A percentile compares a stretch with the other conserved stretches of the same genome.
Evolutionary conservation across 2,797 vertebrate species (phyloP).

Genomic region (Sebastes nivosus): DNA sequence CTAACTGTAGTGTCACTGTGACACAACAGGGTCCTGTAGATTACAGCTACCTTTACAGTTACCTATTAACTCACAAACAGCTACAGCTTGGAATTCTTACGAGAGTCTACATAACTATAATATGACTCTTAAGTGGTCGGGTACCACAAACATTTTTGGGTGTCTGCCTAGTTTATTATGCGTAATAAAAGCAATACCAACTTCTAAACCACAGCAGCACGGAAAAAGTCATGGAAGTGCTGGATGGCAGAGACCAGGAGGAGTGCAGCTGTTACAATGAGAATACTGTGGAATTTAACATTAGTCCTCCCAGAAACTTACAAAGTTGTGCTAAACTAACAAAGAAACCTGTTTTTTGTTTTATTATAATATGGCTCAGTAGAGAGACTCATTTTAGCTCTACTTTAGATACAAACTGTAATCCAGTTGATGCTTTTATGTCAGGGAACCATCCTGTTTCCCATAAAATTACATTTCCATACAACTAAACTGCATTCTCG

Average conservation of each 20-base stretch:
- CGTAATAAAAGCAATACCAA: slow-evolving; percentile 42
- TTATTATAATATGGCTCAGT: not conserved
- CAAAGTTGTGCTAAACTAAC: not conserved
- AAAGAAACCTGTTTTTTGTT: not conserved
- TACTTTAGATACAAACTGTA: not conserved
- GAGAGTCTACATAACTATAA: slow-evolving; percentile 15
- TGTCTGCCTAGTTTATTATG: slow-evolving; percentile 47
- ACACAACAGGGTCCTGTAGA: not conserved
- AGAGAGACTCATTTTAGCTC: not conserved
- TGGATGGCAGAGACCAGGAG: slow-evolving; percentile 3
- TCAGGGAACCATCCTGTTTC: not conserved
- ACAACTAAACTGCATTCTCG: no score
- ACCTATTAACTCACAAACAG: slow-evolving; percentile 8
- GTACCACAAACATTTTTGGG: slow-evolving; percentile 36
- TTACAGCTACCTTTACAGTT: slow-evolving; percentile 26
- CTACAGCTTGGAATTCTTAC: slow-evolving; percentile 31
- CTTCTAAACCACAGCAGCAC: slow-evolving; percentile 30
- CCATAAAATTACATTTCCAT: no score
- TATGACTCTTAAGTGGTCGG: slow-evolving; percentile 16
- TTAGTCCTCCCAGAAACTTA: not conserved
- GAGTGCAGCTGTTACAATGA: not conserved
- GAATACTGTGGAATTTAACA: not conserved
- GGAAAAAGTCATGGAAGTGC: slow-evolving; percentile 1
- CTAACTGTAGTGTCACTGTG: not conserved
- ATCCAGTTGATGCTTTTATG: not conserved